A percentile compares a stretch with the other conserved stretches of the same genome.
Conservation (phyloP, 2,888 invertebrate genomes). For the Cryptus viduatorius region DNA sequence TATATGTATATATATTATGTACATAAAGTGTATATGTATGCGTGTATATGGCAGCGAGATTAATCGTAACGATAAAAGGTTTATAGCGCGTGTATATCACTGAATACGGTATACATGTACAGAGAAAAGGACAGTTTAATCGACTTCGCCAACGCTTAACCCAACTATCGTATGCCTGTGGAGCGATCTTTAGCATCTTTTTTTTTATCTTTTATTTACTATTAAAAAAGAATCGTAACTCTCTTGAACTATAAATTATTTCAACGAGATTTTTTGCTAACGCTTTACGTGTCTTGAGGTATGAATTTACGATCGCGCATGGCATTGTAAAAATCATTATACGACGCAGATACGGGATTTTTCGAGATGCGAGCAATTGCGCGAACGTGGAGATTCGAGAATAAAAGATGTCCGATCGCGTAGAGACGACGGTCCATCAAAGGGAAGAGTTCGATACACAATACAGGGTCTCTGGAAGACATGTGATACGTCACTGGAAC, state of each 20-base stretch:
- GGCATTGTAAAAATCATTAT: background rate
- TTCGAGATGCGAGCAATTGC: background rate
- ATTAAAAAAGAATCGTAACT: background rate
- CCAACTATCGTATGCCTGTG: conserved; percentile 31
- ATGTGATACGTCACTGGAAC: conserved; percentile 9
- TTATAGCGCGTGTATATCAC: conserved; percentile 29
- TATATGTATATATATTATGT: conserved; percentile 26
- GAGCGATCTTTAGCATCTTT: conserved; percentile 37
- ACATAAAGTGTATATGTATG: conserved; percentile 2
- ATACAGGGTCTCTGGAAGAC: background rate
- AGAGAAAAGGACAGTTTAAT: conserved; percentile 20
- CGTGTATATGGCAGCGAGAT: conserved; percentile 18
- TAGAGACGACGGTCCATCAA: background rate
- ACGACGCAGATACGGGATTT: background rate
- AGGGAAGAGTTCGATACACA: background rate
- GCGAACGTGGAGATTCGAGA: too few relatives aligned
- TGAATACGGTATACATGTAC: conserved; percentile 7
- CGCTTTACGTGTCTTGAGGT: background rate
- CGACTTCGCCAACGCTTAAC: conserved; percentile 20
- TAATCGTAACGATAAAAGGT: background rate
- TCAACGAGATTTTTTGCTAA: background rate
- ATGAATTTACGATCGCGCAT: background rate
- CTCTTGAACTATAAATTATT: background rate
- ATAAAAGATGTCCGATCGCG: background rate
- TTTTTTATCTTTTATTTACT: background rate